phyloP scores from a whole-genome alignment of 2,888 invertebrate genomes.

The Pheosia tremula region DNA sequence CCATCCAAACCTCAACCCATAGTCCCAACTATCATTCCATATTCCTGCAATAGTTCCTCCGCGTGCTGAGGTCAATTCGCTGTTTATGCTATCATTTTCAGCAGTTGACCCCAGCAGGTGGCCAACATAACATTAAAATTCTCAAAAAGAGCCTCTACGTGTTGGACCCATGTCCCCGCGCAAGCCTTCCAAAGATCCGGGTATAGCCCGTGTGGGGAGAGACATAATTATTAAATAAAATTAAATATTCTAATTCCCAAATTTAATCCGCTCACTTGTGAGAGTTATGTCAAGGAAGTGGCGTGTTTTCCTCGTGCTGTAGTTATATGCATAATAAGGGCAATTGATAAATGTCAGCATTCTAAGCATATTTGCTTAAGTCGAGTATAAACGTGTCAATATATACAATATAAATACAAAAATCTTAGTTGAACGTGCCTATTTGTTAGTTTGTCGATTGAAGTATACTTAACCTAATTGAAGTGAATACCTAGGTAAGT shows the following conservation, averaged over 20 bases:
- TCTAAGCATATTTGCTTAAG: constrained; percentile 3
- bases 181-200: too few relatives aligned
- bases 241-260: background rate
- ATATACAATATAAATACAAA: background rate
- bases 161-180: too few relatives aligned
- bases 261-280: background rate
- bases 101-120: too few relatives aligned
- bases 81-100: too few relatives aligned
- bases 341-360: constrained; percentile 6
- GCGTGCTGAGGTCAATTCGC: too few relatives aligned
- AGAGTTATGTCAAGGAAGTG: constrained; percentile 1
- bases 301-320: constrained; percentile 1
- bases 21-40: too few relatives aligned
- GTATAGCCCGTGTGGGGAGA: too few relatives aligned
- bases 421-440: constrained; percentile 3
- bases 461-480: background rate
- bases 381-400: background rate
- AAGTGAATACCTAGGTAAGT: background rate
- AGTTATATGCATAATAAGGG: constrained; percentile 2
- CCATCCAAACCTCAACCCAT: too few relatives aligned
- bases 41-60: too few relatives aligned
- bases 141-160: too few relatives aligned
- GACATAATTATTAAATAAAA: background rate
- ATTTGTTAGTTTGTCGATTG: background rate
- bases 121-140: too few relatives aligned